Evolutionary conservation across 2,113 vertebrate genomes (phyloP).

Genomic region (Onychorhynchus coronatus): DNA sequence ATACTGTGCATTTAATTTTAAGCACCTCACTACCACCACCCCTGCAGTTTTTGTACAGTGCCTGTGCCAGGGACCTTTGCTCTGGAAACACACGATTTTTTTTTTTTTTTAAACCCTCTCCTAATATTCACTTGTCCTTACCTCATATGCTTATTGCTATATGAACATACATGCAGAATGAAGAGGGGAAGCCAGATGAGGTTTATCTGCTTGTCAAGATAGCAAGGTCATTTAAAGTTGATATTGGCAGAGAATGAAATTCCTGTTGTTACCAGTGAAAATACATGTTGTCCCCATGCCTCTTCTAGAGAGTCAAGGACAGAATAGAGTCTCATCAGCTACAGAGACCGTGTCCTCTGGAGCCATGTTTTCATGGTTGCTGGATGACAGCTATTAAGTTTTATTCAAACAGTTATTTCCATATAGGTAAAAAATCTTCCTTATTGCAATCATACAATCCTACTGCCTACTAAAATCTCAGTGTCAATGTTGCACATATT

Average conservation of each 20-base stretch:
- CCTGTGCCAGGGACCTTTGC: not conserved
- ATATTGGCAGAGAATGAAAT: not conserved
- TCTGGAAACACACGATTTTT: not conserved
- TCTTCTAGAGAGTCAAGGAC: not conserved
- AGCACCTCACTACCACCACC: not conserved
- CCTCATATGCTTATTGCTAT: not conserved
- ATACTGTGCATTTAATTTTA: not conserved
- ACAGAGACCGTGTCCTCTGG: not conserved
- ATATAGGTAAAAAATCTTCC: not conserved
- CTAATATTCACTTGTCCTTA: not conserved
- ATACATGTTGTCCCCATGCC: not conserved
- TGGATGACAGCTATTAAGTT: not conserved
- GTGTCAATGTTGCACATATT: not conserved
- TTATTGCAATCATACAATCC: not conserved
- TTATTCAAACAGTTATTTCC: not conserved
- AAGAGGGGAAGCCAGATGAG: not conserved
- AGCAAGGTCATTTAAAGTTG: not conserved
- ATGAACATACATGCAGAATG: not conserved
- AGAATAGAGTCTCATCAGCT: not conserved
- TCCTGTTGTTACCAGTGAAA: not conserved
- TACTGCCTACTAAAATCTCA: not conserved
- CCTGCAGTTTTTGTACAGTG: not conserved
- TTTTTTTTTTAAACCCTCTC: not conserved
- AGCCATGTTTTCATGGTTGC: not conserved
- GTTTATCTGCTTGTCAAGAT: not conserved